Evolutionary conservation across 2,888 invertebrate genomes (phyloP), one percentile per base, ranked within the genome.

Genomic region (Formica aserva): DNA sequence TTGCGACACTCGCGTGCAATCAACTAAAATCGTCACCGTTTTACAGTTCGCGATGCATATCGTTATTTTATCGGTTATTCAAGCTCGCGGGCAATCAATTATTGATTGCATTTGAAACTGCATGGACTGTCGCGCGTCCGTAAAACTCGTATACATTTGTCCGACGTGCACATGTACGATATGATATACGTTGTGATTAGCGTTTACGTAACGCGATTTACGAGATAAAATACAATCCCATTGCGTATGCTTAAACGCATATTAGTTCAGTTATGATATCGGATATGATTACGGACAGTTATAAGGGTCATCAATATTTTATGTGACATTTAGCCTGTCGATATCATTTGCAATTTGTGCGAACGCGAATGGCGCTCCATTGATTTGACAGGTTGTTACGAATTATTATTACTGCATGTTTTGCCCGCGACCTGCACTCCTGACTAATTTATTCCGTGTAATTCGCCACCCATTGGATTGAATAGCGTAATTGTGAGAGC

Each of bases 361-460:
- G 48, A 45, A 32, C 76, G 29, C 75, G 74, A 82, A 77, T 77
- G 77, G 77, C 77, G 81, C 63, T 76, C 29, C 77, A 77, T 82
- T 77, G 74, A 75, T 82, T 75, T 82, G 75, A 75, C 81, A 82
- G 78, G 72, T 80, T 80, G 78, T 80, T 80, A 80, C 78, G 78
- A 80, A 80, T 80, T 80, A 80, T 80, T 80, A 80, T 80, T 80
- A 72, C 45, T 72, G 45, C 78, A 72, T 80, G 78, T 80, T 80
- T 80, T 72, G 60, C 60, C 13, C 32, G 45, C 60, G 35, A 60
- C 60, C 60, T 18, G 57, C 45, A 26, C 38, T 57, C 13, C 72
- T 60, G 60, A 72, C 57, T 80, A 80, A 80, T 80, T 80, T 35
- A 80, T 80, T 72, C 72, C 45, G 72, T 26, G 72, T 72, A 80